Evolutionary conservation across 2,888 invertebrate genomes (phyloP).

Genomic region (Noctuana brunneofusca): DNA sequence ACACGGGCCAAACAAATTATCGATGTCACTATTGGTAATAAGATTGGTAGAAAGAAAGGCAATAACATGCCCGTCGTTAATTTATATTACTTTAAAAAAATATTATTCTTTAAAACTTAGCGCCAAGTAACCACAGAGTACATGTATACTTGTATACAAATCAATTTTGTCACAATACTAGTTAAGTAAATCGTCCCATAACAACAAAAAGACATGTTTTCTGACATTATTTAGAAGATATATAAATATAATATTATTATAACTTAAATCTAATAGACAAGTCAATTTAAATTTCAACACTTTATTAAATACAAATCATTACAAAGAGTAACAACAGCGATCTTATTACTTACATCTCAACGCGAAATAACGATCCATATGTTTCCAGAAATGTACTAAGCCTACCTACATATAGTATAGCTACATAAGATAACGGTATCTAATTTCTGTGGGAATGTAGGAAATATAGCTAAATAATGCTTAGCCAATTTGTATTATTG

Average conservation of each 20-base stretch:
- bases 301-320: constrained; percentile 54
- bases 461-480: too few relatives aligned
- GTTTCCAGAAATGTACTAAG: not conserved
- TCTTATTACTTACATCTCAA: constrained; percentile 48
- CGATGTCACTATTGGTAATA: too few relatives aligned
- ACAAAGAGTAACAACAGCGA: constrained; percentile 52
- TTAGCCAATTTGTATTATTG: too few relatives aligned
- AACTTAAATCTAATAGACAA: constrained; percentile 40
- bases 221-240: constrained; percentile 17
- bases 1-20: too few relatives aligned
- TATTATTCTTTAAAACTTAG: not conserved
- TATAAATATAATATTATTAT: not conserved
- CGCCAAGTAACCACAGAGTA: not conserved
- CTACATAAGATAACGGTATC: not conserved
- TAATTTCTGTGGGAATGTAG: too few relatives aligned
- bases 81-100: too few relatives aligned
- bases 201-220: constrained; percentile 3
- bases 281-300: constrained; percentile 47
- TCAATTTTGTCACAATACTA: not conserved
- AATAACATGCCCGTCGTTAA: too few relatives aligned
- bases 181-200: not conserved
- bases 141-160: too few relatives aligned
- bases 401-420: not conserved
- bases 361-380: not conserved
- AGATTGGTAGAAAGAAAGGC: too few relatives aligned